These are phyloP conservation scores for Caenorhabditis zanzibari DNA, from an alignment of 2,888 invertebrate genomes.

Conservation along the genomic window DNA sequence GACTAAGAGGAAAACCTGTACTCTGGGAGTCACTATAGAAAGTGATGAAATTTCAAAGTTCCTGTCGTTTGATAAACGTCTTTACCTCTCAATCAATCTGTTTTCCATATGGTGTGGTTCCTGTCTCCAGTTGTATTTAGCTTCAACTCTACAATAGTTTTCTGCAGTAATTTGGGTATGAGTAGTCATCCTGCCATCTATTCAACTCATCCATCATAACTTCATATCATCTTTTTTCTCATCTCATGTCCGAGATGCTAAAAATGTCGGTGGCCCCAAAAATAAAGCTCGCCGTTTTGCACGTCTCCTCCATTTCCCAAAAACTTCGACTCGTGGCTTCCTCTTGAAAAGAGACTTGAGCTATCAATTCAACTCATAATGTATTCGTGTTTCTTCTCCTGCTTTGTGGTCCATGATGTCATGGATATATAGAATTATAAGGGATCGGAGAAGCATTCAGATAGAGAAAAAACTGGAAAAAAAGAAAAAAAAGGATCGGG, in stretches of 20 bases:
- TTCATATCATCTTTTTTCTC: slow-evolving; percentile 28
- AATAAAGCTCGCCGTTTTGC: slow-evolving; percentile 52
- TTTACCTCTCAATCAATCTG: background rate
- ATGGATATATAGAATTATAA: slow-evolving; percentile 33
- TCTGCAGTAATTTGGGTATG: slow-evolving; percentile 11
- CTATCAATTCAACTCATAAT: slow-evolving; percentile 57
- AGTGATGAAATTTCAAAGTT: no score
- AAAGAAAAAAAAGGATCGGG: slow-evolving; percentile 17
- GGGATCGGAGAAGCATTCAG: slow-evolving; percentile 32
- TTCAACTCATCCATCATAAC: slow-evolving; percentile 43
- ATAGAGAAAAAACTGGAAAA: background rate
- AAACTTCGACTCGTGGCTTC: slow-evolving; percentile 24
- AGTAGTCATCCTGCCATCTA: slow-evolving; percentile 9
- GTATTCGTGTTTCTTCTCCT: slow-evolving; percentile 47
- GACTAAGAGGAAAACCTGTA: background rate
- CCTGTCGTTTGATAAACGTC: background rate
- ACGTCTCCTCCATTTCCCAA: slow-evolving; percentile 22
- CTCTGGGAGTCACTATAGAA: background rate
- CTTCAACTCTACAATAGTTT: background rate
- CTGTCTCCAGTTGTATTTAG: background rate
- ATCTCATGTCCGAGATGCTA: slow-evolving; percentile 20
- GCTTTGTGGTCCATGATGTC: slow-evolving; percentile 53
- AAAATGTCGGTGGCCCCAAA: slow-evolving; percentile 45
- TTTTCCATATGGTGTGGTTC: background rate
- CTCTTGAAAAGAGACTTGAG: slow-evolving; percentile 29